A percentile compares a stretch with the other conserved stretches of the same genome.
Conservation (phyloP, 2,797 vertebrate species). For the Xenentodon cancila region DNA sequence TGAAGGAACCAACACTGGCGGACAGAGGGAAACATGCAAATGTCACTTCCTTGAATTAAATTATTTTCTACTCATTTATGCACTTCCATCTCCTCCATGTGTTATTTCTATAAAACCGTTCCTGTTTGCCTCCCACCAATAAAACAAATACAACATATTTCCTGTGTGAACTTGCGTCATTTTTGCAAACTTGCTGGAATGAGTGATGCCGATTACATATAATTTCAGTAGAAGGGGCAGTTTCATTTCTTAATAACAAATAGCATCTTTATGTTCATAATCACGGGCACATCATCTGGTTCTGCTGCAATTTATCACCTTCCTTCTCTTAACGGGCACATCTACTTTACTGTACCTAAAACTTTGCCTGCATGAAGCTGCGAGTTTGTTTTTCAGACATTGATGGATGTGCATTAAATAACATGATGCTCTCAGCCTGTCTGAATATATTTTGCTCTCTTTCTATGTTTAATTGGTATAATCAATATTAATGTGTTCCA, state of each 20-base stretch:
- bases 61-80: no score
- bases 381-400: neutral
- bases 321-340: neutral
- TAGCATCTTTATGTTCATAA: no score
- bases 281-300: neutral
- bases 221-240: neutral
- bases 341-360: neutral
- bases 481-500: conserved; percentile 36
- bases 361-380: conserved; percentile 2
- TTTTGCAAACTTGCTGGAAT: neutral
- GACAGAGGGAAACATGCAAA: no score
- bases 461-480: conserved; percentile 26
- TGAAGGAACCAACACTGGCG: neutral
- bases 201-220: neutral
- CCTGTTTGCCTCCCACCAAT: no score
- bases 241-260: neutral
- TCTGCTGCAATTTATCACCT: neutral
- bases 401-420: neutral
- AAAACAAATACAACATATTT: neutral
- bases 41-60: no score
- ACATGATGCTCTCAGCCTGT: neutral
- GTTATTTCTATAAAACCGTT: no score
- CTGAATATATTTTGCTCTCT: conserved; percentile 10
- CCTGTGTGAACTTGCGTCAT: neutral
- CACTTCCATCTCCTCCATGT: no score